Evolutionary conservation across 2,797 vertebrate genomes (phyloP).

Genomic region (Rhynchotus rufescens): DNA sequence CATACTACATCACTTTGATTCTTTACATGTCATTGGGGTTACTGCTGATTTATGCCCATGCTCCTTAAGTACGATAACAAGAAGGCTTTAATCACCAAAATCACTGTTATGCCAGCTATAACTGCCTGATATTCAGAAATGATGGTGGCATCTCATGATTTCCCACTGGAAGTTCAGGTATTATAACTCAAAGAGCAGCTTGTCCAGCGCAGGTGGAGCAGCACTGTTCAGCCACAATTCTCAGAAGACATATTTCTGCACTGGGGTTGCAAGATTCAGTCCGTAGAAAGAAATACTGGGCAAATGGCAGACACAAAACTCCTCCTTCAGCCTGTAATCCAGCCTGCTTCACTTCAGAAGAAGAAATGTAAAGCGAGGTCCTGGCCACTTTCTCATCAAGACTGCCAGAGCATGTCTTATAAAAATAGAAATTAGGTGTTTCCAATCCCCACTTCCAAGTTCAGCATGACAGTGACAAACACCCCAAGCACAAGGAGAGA

Average conservation of each 20-base stretch:
- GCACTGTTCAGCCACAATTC: fast-evolving
- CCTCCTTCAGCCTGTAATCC: neutral
- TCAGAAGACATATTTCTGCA: neutral
- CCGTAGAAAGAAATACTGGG: neutral
- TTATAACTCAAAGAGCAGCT: neutral
- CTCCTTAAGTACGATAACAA: neutral
- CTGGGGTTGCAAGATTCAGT: neutral
- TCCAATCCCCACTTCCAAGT: neutral
- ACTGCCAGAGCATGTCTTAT: neutral
- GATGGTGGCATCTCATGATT: neutral
- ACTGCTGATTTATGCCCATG: neutral
- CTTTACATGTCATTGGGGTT: neutral
- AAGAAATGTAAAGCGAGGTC: neutral
- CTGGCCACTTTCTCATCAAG: neutral
- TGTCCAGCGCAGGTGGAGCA: neutral
- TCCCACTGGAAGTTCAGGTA: neutral
- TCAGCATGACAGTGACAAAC: neutral
- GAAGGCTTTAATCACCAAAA: neutral
- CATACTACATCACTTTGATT: neutral
- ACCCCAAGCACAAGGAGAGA: fast-evolving
- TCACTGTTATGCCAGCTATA: neutral
- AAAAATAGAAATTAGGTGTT: neutral
- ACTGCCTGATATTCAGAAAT: neutral
- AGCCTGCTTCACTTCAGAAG: neutral
- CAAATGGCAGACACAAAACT: neutral